These are phyloP conservation scores for Prunella strophiata DNA, from an alignment of 2,797 vertebrate species.

Conservation along the genomic window DNA sequence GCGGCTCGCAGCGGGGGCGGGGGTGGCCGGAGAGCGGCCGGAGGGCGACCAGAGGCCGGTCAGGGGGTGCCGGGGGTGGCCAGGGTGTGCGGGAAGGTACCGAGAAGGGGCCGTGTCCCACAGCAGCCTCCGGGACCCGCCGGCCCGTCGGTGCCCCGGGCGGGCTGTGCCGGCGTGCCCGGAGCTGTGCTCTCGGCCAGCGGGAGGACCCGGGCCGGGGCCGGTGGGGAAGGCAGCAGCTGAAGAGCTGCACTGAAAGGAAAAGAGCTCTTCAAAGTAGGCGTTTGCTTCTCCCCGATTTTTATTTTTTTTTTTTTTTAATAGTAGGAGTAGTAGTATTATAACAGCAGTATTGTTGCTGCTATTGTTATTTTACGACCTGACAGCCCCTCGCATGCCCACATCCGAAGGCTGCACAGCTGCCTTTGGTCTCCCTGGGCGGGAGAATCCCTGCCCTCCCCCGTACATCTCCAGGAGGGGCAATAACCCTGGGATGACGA, in stretches of 20 bases:
- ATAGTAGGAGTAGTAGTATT: too few relatives aligned
- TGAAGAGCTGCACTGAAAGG: neutral
- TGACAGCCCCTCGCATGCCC: neutral
- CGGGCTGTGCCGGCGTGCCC: neutral
- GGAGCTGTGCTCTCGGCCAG: neutral
- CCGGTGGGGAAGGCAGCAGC: neutral
- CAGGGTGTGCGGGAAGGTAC: too few relatives aligned
- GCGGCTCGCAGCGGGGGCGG: neutral
- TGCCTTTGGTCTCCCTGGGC: neutral
- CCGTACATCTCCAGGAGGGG: neutral
- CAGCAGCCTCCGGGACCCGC: too few relatives aligned
- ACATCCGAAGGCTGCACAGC: neutral
- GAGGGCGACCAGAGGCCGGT: too few relatives aligned
- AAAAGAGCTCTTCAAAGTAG: neutral
- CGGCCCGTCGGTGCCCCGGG: neutral
- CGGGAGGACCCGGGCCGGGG: too few relatives aligned
- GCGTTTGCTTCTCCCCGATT: accelerated
- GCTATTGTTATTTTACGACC: neutral
- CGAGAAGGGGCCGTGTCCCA: neutral
- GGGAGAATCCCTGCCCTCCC: neutral
- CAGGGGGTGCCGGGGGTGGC: neutral
- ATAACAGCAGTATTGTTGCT: neutral
- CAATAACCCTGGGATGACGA: neutral
- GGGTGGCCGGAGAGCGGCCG: neutral
- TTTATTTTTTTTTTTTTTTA: neutral